Evolutionary conservation across 23 tunicate species (phyloP), one percentile per base, ranked within the genome.

Genomic region (Trididemnum miniatum): DNA sequence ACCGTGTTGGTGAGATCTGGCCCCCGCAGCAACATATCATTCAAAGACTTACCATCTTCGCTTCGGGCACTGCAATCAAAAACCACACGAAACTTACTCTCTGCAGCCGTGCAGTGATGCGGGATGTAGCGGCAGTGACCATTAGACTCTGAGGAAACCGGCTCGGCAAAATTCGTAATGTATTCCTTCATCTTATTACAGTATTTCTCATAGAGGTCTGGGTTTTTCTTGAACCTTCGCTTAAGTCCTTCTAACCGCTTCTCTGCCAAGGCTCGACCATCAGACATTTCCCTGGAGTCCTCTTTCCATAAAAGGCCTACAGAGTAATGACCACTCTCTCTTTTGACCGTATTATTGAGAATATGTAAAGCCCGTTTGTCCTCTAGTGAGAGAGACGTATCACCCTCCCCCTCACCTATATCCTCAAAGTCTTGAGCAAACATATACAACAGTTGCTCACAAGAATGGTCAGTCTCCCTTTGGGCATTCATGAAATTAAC

Each of bases 301-400:
- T 69, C 76, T 31, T 69, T 69, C 76, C 76, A 69, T 7, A 69
- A 32, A 30, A 69, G 36, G 2, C 76, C 76, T 4, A 69, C 76
- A 36, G 76, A 69, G 39, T n/a, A 76, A 49, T 76, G 0, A 18
- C 71, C 71, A 76, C 0, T 0, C 0, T 20, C 71, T 71, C 0
- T 69, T 32, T 69, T 69, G 9, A 69, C 12, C 3, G 76, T 69
- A 3, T 31, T 31, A 7, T 69, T 33, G 15, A 69, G 9, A 30
- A 69, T 69, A 5, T 33, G 20, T 38, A 69, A 23, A 2, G 76
- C 76, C 20, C 76, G 76, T 32, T 69, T 69, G 39, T 69, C 76
- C 9, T 69, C 76, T 20, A 29, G 38, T 31, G 76, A 69, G 20
- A 33, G 9, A n/a, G 9, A 69, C 5, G 27, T 20, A 5, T 63